Evolutionary conservation across 2,797 vertebrate species (phyloP).

Genomic region (Sebastes itinus): DNA sequence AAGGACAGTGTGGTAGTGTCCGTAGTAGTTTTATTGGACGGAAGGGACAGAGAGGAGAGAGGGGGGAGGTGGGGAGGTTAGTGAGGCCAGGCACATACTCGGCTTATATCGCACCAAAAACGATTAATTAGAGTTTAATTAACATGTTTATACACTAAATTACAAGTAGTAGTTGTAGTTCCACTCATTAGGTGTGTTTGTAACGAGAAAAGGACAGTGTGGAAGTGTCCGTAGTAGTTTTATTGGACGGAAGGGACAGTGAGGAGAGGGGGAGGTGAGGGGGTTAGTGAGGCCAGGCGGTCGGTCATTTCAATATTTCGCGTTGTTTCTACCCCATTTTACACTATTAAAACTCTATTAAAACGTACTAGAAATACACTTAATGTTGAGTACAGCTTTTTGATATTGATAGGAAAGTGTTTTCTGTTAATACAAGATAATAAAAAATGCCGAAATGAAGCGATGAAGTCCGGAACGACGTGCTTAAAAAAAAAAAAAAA

Average conservation of each 20-base stretch:
- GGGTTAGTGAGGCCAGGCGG: too few species aligned
- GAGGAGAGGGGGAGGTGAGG: too few species aligned
- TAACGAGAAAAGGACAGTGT: too few species aligned
- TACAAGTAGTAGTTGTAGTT: too few species aligned
- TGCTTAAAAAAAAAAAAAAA: conserved; percentile 27
- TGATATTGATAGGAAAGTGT: background rate
- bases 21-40: conserved; percentile 66
- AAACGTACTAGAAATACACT: background rate
- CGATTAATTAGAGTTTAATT: too few species aligned
- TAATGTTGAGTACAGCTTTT: background rate
- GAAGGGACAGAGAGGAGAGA: conserved; percentile 70
- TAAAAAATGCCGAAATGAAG: background rate
- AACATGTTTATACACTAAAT: too few species aligned
- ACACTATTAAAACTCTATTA: rapidly evolving
- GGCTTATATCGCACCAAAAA: too few species aligned
- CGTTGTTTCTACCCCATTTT: background rate
- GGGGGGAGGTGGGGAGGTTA: conserved; percentile 61
- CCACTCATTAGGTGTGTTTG: too few species aligned
- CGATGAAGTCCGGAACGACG: conserved; percentile 57
- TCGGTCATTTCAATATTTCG: background rate
- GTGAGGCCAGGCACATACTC: conserved; percentile 75
- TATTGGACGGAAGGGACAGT: too few species aligned
- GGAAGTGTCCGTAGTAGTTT: too few species aligned
- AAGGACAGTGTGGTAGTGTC: conserved; percentile 40
- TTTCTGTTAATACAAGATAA: too few species aligned